Conservation (phyloP, 2,113 vertebrate species). For the Daphoenositta chrysoptera region DNA sequence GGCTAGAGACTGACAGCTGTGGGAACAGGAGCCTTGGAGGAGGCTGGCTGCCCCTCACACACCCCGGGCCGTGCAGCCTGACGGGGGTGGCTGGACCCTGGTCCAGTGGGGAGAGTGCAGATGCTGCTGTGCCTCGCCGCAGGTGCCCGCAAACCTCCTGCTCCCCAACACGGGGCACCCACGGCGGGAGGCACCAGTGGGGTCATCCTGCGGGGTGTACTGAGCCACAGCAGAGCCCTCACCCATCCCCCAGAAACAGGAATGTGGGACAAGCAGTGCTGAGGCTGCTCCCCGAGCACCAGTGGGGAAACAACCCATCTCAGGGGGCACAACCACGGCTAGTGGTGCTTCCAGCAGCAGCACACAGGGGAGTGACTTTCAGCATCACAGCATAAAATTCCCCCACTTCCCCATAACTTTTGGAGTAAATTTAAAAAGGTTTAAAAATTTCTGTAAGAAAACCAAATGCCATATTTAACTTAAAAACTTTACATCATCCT, state of each 20-base stretch:
- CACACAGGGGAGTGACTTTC: background rate
- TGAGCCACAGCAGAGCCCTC: background rate
- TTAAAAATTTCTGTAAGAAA: background rate
- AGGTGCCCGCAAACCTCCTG: background rate
- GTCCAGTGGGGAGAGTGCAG: rapidly evolving
- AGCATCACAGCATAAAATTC: background rate
- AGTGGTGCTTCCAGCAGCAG: background rate
- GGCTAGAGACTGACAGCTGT: background rate
- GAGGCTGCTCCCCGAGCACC: background rate
- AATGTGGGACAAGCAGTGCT: background rate
- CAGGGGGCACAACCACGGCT: rapidly evolving
- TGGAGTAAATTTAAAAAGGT: background rate
- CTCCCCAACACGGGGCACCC: background rate
- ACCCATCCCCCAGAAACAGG: background rate
- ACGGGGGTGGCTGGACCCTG: rapidly evolving
- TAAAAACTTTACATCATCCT: background rate
- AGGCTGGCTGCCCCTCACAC: background rate
- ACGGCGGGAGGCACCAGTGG: background rate
- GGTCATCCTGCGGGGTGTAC: background rate
- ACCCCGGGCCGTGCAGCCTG: rapidly evolving
- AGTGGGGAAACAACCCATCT: background rate
- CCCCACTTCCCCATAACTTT: background rate
- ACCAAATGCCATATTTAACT: background rate
- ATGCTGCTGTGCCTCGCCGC: rapidly evolving
- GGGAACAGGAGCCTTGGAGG: background rate